phyloP scores from a whole-genome alignment of 2,888 invertebrate genomes.

The Tiliacea citrago region DNA sequence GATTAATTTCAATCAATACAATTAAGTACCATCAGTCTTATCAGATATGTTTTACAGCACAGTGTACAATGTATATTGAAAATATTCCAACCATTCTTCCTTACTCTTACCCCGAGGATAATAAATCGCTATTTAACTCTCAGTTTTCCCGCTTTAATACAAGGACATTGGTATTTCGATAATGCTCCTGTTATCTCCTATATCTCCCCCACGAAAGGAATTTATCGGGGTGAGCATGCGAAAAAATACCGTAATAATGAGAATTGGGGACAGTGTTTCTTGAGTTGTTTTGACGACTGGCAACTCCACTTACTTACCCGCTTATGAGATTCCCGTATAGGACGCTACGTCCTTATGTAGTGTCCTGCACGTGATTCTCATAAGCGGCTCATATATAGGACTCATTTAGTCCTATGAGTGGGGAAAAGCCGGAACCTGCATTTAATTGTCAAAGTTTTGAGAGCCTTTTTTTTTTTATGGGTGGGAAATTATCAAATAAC shows the following conservation, averaged over 20 bases:
- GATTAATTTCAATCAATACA: too few relatives aligned
- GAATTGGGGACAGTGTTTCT: conserved; percentile 79
- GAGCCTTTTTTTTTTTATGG: too few relatives aligned
- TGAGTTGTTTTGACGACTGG: conserved; percentile 72
- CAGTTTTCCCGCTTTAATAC: conserved; percentile 87
- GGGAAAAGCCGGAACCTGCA: conserved; percentile 8
- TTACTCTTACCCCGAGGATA: conserved; percentile 71
- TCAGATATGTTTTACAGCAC: too few relatives aligned
- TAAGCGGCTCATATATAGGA: too few relatives aligned
- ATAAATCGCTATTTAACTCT: conserved; percentile 88
- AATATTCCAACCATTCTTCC: conserved; percentile 63
- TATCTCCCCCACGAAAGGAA: conserved; percentile 83
- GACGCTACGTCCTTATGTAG: conserved; percentile 15
- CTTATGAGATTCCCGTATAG: conserved; percentile 29
- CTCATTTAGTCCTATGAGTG: not conserved
- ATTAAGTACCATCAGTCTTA: too few relatives aligned
- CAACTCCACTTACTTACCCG: conserved; percentile 58
- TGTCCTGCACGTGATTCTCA: too few relatives aligned
- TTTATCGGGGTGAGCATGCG: conserved; percentile 86
- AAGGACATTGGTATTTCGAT: conserved; percentile 89
- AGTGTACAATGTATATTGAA: conserved; percentile 54
- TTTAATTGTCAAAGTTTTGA: conserved; percentile 45
- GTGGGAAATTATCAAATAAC: too few relatives aligned
- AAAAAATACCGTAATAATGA: conserved; percentile 89
- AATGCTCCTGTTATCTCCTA: conserved; percentile 87